A percentile compares a stretch with the other conserved stretches of the same genome.
phyloP scores from a whole-genome alignment of 1,140 invertebrate genomes.

The Archivesica marissinica region DNA sequence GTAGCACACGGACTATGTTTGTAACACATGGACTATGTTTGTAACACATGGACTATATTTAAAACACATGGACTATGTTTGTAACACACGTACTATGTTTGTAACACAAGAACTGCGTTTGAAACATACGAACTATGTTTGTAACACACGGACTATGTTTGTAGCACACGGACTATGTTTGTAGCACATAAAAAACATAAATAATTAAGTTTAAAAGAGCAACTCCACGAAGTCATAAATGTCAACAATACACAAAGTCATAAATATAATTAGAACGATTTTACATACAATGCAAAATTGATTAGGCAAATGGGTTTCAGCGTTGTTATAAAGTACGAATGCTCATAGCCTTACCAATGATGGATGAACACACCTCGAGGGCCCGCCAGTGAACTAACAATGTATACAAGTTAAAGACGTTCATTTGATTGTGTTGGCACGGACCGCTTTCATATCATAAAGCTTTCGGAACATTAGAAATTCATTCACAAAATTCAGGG shows the following conservation, averaged over 20 bases:
- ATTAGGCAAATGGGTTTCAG: not conserved
- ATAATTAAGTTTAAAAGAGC: too few relatives aligned
- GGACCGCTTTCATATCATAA: not conserved
- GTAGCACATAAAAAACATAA: too few relatives aligned
- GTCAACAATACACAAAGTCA: not conserved
- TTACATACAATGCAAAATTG: constrained; percentile 28
- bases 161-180: too few relatives aligned
- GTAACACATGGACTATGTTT: too few relatives aligned
- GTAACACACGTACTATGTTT: too few relatives aligned
- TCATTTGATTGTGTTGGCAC: not conserved
- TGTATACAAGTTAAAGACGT: constrained; percentile 29
- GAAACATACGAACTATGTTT: too few relatives aligned
- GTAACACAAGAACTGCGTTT: too few relatives aligned
- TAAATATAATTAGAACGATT: not conserved
- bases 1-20: too few relatives aligned
- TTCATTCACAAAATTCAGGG: not conserved
- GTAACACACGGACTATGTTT: too few relatives aligned
- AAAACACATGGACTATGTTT: too few relatives aligned
- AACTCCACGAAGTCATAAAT: too few relatives aligned
- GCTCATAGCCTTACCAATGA: not conserved
- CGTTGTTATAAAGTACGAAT: not conserved
- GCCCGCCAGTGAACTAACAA: not conserved
- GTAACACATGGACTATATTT: too few relatives aligned
- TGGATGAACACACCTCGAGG: not conserved
- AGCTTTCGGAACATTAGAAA: constrained; percentile 1